Conservation (phyloP, 1,140 invertebrate genomes). For the Cyphomyrmex costatus region DNA sequence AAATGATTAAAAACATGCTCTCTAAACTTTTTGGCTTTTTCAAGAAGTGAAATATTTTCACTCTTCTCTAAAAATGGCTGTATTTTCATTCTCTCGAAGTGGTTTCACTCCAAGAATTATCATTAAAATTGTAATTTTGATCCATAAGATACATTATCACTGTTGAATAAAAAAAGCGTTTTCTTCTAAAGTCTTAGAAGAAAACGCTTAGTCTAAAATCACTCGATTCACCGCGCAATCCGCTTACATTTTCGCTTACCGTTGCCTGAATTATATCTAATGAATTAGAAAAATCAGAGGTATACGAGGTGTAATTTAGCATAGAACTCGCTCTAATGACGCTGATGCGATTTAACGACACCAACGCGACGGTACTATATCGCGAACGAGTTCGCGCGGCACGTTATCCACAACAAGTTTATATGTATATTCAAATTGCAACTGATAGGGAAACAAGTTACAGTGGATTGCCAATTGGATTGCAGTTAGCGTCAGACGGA, state of each 20-base stretch:
- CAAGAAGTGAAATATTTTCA: no score
- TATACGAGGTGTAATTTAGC: conserved; percentile 17
- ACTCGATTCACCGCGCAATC: background rate
- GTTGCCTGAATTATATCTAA: background rate
- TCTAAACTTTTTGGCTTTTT: no score
- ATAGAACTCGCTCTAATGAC: conserved; percentile 40
- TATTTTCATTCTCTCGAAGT: no score
- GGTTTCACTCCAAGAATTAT: no score
- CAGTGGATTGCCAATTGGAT: conserved; percentile 60
- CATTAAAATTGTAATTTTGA: background rate
- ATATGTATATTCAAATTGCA: conserved; percentile 57
- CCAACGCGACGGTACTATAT: background rate
- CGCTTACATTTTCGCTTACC: background rate
- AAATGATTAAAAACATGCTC: background rate
- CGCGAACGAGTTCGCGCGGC: conserved; percentile 16
- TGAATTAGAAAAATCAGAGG: conserved; percentile 24
- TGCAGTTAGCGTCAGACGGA: conserved; percentile 49
- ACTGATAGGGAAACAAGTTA: conserved; percentile 62
- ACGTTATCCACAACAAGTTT: conserved; percentile 63
- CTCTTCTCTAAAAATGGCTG: no score
- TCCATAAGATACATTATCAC: background rate
- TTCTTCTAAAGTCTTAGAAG: background rate
- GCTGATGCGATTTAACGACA: conserved; percentile 45
- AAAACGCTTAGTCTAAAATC: no score
- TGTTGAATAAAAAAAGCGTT: background rate